A percentile compares a stretch with the other conserved stretches of the same genome.
Conservation (phyloP, 2,888 invertebrate species). For the Campoletis raptor region DNA sequence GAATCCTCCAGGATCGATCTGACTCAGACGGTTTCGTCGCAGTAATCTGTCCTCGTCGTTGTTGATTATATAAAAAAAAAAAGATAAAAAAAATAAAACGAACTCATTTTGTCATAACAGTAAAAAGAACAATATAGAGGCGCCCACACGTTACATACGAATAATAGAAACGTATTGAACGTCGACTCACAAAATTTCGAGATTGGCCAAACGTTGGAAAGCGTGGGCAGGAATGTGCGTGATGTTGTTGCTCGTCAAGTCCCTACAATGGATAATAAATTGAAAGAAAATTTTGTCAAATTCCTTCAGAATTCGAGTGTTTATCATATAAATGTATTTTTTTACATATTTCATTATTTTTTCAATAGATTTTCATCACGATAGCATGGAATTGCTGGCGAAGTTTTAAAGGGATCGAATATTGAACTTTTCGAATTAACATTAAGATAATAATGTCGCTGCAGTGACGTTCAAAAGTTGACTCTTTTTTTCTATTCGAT, state of each 20-base stretch:
- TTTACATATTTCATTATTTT: background rate
- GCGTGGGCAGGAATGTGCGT: constrained; percentile 90
- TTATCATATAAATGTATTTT: background rate
- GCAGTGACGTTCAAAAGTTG: too few species aligned
- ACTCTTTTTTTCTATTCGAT: background rate
- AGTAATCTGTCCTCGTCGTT: constrained; percentile 89
- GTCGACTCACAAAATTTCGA: constrained; percentile 93
- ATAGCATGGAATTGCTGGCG: too few species aligned
- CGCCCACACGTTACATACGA: background rate
- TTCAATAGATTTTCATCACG: too few species aligned
- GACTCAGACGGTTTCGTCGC: constrained; percentile 93
- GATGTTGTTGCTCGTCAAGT: constrained; percentile 93
- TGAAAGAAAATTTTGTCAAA: background rate
- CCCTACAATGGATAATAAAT: constrained; percentile 87
- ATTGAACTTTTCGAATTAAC: too few species aligned
- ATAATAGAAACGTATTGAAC: background rate
- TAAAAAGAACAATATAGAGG: background rate
- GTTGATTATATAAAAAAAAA: background rate
- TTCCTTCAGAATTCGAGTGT: background rate
- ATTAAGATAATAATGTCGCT: too few species aligned
- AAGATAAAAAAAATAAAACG: background rate
- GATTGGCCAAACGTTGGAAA: constrained; percentile 88
- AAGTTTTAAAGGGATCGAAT: too few species aligned
- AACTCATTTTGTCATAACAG: background rate
- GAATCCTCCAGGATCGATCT: constrained; percentile 93